Base-by-base conservation (phyloP, 1,140 invertebrate species). In the Phymorhynchus buccinoides region DNA sequence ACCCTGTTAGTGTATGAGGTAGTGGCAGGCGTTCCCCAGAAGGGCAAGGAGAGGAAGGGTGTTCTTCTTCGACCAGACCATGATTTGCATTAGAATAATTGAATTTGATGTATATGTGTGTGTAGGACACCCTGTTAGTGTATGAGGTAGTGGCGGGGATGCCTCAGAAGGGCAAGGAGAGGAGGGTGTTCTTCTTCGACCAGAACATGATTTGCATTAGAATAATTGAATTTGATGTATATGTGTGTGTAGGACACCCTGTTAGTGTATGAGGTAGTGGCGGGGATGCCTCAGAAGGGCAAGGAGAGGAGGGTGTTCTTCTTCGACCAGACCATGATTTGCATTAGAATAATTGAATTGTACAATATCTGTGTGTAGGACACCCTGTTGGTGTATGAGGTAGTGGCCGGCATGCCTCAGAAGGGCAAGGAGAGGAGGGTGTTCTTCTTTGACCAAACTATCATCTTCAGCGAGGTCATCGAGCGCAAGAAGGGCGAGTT, bases 251-350 rank as follows among this genome's bases (percentile, higher is more conserved):
- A 94, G 91, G 98, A 98, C 83, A 95, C 96, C 56, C 93, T 99
- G 79, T 93, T 95, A 48, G 98, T 99, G 88, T 94, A 96, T 35
- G 98, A 95, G 85, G 85, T 89, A 3, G 85, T 88, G 12, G 79
- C 93, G 95, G 68, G 97, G 97, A 88, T 94, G 95, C 88, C 95
- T 88, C 93, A 94, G 84, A 94, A 95, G 62, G 95, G 95, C 85
- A 96, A 97, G 90, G 98, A 99, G 89, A 95, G 98, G 88, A 97
- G 99, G 93, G 97, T 99, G 42, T 99, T 99, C 94, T 95, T 99
- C 7, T 99, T 99, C 93, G 98, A 99, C 93, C 99, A 99, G 94
- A 98, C 96, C 90, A 97, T 99, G 86, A 98, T 99, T n/a, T n/a
- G n/a, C n/a, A n/a, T n/a, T n/a, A n/a, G n/a, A n/a, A n/a, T n/a